Evolutionary conservation across 2,113 vertebrate genomes (phyloP).

Genomic region (Myotis yumanensis): DNA sequence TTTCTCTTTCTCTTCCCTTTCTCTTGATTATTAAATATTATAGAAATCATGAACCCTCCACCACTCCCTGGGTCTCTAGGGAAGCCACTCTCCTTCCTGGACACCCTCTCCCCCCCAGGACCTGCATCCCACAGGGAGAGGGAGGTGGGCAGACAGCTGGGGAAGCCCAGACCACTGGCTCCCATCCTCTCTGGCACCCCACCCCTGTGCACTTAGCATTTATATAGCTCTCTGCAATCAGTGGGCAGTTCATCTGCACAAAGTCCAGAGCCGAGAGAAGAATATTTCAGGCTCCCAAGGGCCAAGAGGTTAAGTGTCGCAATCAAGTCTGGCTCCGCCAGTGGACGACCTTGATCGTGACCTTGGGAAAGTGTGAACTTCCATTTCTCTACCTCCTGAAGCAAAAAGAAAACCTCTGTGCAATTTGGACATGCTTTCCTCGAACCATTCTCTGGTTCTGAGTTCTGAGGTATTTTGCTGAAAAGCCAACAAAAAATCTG

Average conservation of each 20-base stretch:
- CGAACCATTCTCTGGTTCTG: neutral
- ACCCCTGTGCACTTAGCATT: slow-evolving; percentile 42
- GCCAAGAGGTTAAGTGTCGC: slow-evolving; percentile 58
- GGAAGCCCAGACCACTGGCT: neutral
- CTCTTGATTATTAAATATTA: slow-evolving; percentile 34
- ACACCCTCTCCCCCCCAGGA: neutral
- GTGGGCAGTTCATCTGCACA: slow-evolving; percentile 36
- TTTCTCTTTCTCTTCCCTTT: neutral
- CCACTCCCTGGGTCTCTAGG: neutral
- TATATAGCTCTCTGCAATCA: slow-evolving; percentile 58
- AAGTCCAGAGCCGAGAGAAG: neutral
- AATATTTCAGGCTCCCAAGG: slow-evolving; percentile 15
- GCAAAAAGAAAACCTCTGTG: neutral
- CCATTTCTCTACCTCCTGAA: neutral
- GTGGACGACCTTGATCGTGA: neutral
- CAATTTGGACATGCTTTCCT: neutral
- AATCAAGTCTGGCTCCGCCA: slow-evolving; percentile 25
- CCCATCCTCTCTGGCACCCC: neutral
- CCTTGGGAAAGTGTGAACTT: neutral
- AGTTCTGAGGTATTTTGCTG: neutral
- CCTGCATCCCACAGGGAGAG: neutral
- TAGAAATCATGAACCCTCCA: slow-evolving; percentile 50
- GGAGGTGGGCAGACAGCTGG: neutral
- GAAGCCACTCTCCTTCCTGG: neutral
- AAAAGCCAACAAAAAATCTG: neutral